phyloP scores from a whole-genome alignment of 2,113 vertebrate species.

The Notothenia coriiceps region DNA sequence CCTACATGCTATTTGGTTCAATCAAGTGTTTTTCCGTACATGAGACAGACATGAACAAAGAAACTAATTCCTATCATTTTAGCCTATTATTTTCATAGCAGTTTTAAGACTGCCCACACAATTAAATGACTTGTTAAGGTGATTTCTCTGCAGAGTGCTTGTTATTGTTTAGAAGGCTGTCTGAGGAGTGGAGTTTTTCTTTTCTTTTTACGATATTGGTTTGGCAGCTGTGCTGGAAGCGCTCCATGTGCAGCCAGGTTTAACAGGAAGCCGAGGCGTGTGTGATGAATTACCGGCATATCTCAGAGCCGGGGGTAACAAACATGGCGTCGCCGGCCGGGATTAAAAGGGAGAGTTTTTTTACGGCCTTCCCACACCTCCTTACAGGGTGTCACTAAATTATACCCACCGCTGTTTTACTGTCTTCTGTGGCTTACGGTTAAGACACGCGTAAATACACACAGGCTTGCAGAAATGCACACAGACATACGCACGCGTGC shows the following conservation, averaged over 20 bases:
- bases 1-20: too few relatives aligned
- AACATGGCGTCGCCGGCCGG: conserved; percentile 76
- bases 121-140: conserved; percentile 50
- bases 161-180: conserved; percentile 72
- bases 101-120: conserved; percentile 20
- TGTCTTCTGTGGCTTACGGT: conserved; percentile 81
- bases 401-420: conserved; percentile 86
- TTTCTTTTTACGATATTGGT: conserved; percentile 81
- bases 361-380: conserved; percentile 84
- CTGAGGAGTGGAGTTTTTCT: conserved; percentile 67
- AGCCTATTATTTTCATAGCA: not conserved
- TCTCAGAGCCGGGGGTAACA: conserved; percentile 80
- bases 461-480: conserved; percentile 47
- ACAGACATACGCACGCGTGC: conserved; percentile 24
- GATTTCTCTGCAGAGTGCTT: conserved; percentile 37
- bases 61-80: conserved; percentile 1
- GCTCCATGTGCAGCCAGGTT: conserved; percentile 83
- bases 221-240: conserved; percentile 74
- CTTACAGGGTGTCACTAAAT: conserved; percentile 85
- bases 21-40: too few relatives aligned
- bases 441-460: conserved; percentile 67
- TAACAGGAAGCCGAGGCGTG: conserved; percentile 79
- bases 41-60: not conserved
- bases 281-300: conserved; percentile 82
- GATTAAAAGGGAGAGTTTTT: conserved; percentile 80